Base-by-base conservation (phyloP, 2,113 vertebrate species). In the Emydocephalus ijimae region DNA sequence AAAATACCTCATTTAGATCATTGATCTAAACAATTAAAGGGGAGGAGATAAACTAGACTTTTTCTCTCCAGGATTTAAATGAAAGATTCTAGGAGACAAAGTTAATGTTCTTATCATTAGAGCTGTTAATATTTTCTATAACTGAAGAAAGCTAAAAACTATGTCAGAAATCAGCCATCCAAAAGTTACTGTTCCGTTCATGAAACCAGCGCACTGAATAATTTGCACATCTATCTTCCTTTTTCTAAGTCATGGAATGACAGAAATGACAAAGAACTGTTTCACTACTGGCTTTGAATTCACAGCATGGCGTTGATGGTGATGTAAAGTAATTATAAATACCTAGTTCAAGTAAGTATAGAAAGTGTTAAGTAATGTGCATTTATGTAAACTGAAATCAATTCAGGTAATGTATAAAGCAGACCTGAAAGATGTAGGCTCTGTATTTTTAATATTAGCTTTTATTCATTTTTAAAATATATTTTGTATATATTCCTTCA, bases 11-110 rank as follows among this genome's bases (percentile, higher is more conserved):
- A 81, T 81, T 43, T 81, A 81, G 74, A 34, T 43, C 3, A 69
- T 54, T 87, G 23, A 43, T 0, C 29, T 55, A 43, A 54, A 59
- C 9, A 1, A 15, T 57, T 69, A 10, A 6, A 45, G 91, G 50
- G 59, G 1, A 3, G 45, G 54, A 61, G 9, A 20, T 56, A 43
- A 81, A 1, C 0, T 48, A 43, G 7, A 0, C 52, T 74, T 55
- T 56, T 86, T n/a, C 5, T 57, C 3, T 90, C 26, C 3, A 34
- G 4, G 3, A 45, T 50, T 69, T 50, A 48, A 69, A 21, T 50
- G 5, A 50, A 69, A 20, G 59, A 29, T n/a, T 50, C 45, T 52
- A 69, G 45, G 45, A 87, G 48, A 4, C 48, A 87, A 50, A 52
- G 48, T 86, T 50, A 24, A 48, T 86, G 85, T 12, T 50, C 12